Evolutionary conservation across 2,113 vertebrate genomes (phyloP).

Genomic region (Elaphurus davidianus): DNA sequence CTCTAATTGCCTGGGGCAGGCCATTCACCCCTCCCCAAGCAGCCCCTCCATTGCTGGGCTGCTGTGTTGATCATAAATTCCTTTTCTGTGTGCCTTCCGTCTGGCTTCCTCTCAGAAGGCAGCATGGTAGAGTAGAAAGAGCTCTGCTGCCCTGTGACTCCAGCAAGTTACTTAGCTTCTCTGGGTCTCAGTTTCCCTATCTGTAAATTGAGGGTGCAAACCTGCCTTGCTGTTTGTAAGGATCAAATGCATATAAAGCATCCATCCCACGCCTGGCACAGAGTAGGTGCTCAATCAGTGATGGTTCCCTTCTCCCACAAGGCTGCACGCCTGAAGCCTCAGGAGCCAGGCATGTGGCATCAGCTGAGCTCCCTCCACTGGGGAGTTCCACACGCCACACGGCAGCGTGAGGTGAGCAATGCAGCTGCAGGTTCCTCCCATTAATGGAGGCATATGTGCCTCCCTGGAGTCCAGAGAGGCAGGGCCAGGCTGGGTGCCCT

Average conservation of each 20-base stretch:
- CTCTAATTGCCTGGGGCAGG: background rate
- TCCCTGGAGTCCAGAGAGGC: background rate
- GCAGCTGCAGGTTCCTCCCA: background rate
- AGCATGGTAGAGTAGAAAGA: background rate
- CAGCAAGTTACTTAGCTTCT: background rate
- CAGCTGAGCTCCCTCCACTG: background rate
- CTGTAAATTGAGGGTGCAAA: background rate
- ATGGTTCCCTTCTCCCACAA: background rate
- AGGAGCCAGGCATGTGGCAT: background rate
- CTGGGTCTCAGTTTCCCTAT: background rate
- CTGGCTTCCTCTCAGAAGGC: background rate
- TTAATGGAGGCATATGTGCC: rapidly evolving
- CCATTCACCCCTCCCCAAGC: no score
- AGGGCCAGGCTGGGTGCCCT: background rate
- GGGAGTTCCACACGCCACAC: background rate
- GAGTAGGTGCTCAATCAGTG: background rate
- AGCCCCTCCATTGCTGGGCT: background rate
- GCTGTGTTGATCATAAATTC: background rate
- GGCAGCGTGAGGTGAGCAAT: no score
- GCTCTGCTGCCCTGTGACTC: background rate
- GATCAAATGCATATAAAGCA: background rate
- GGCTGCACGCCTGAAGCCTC: background rate
- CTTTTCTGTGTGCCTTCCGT: background rate
- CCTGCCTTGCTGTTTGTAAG: background rate
- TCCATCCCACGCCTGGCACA: background rate